Evolutionary conservation across 2,797 vertebrate genomes (phyloP).

Genomic region (Tragopan temminckii): DNA sequence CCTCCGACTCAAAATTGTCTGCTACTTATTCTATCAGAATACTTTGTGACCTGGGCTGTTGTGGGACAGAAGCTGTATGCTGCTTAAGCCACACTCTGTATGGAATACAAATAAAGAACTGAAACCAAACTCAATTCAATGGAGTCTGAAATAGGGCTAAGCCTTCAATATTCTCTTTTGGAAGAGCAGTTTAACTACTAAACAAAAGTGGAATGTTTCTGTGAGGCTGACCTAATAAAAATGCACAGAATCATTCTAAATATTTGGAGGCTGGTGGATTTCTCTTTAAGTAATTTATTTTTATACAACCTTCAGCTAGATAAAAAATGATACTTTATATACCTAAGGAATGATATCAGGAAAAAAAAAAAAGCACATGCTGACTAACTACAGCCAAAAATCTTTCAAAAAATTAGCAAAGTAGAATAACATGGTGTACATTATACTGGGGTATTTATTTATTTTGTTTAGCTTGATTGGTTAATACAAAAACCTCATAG

Average conservation of each 20-base stretch:
- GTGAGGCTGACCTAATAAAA: neutral
- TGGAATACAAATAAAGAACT: neutral
- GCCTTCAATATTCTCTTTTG: neutral
- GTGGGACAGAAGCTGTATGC: neutral
- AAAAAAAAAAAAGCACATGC: neutral
- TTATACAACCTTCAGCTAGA: neutral
- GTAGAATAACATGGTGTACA: constrained; percentile 22
- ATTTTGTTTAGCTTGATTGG: constrained; percentile 49
- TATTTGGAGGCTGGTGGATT: neutral
- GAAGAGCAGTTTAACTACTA: neutral
- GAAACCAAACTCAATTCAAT: neutral
- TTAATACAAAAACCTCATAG: constrained; percentile 46
- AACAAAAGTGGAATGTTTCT: neutral
- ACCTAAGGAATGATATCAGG: constrained; percentile 16
- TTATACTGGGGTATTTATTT: constrained; percentile 32
- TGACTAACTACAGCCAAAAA: constrained; percentile 31
- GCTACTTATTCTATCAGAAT: neutral
- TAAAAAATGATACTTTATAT: constrained; percentile 42
- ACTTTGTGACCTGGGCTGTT: neutral
- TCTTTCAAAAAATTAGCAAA: constrained; percentile 33
- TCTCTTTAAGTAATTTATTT: neutral
- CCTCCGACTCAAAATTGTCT: constrained; percentile 26
- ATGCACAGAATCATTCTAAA: neutral
- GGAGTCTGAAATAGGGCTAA: neutral
- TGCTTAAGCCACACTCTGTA: neutral